Evolutionary conservation across 2,888 invertebrate species (phyloP), one percentile per base, ranked within the genome.

Genomic region (Noctua fimbriata): DNA sequence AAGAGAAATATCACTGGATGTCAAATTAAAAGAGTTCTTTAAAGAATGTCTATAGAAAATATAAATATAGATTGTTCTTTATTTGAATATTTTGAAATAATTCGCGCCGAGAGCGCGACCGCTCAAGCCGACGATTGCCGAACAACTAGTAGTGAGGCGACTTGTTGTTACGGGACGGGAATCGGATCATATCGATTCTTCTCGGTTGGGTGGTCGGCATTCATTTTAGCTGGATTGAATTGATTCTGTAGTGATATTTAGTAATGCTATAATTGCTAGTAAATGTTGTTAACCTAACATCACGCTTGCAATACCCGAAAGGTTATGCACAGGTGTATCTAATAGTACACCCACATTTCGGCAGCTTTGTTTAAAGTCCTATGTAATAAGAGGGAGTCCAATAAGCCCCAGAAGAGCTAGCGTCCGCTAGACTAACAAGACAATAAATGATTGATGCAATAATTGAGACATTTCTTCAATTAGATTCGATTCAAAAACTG

Each of bases 71-170:
- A 85, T 77, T 73, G 69, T 72, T 76, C 47, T 83, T 80, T 70
- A 83, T 77, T 83, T 58, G 75, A 74, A 78, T 90, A 83, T 70
- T 84, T 82, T 83, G 67, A 65, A 74, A 83, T 81, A 76, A 77
- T 84, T 87, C 84, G 86, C 89, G 91, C 91, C 90, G 89, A 82
- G 86, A 89, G 92, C 93, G 93, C 95, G 95, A 90, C 94, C 94
- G 93, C 84, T 88, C 89, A 76, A 87, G 82, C 83, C 92, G 92
- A 92, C 91, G 93, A 85, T 91, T 87, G 85, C 91, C 92, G 93
- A 90, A 85, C 87, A 89, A 95, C 95, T 95, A 94, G 87, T 94
- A 95, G 95, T 92, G 95, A 92, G 90, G 95, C 87, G 93, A 90
- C 89, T 88, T 78, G 86, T 76, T 76, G 74, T 76, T 76, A 75